phyloP scores from a whole-genome alignment of 2,888 invertebrate species.

The Oscheius myriophilus region DNA sequence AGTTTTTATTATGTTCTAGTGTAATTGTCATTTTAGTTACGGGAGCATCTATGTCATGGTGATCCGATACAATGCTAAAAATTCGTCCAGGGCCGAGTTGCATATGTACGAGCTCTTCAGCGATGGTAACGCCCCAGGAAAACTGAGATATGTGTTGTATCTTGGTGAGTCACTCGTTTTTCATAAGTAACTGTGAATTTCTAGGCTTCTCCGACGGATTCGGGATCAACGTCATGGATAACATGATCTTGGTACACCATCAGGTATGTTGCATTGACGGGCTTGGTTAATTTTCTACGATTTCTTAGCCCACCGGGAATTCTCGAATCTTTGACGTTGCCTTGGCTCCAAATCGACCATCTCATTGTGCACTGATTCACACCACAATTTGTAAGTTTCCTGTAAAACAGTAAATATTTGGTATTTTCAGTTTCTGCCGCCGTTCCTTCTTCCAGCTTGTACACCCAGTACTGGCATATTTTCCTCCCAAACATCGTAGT shows the following conservation, averaged over 20 bases:
- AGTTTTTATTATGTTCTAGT: slow-evolving; percentile 10
- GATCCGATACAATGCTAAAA: slow-evolving; percentile 79
- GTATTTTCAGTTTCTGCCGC: too few relatives aligned
- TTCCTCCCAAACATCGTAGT: slow-evolving; percentile 59
- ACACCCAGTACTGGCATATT: slow-evolving; percentile 59
- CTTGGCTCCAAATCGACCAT: slow-evolving; percentile 36
- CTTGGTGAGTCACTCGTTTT: slow-evolving; percentile 29
- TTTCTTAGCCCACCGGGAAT: slow-evolving; percentile 35
- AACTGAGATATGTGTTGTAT: slow-evolving; percentile 48
- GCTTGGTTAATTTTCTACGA: not conserved
- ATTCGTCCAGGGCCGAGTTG: slow-evolving; percentile 72
- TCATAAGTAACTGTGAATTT: slow-evolving; percentile 63
- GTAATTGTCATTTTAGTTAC: slow-evolving; percentile 73
- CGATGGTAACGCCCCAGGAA: slow-evolving; percentile 36
- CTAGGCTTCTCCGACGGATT: slow-evolving; percentile 88
- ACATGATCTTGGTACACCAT: slow-evolving; percentile 95
- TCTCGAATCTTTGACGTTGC: slow-evolving; percentile 56
- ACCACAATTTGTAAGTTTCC: slow-evolving; percentile 37
- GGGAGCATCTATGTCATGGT: slow-evolving; percentile 87
- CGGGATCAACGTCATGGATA: slow-evolving; percentile 93
- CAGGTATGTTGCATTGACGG: slow-evolving; percentile 74
- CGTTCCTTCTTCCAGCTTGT: slow-evolving; percentile 46
- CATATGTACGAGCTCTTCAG: slow-evolving; percentile 71
- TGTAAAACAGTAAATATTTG: not conserved
- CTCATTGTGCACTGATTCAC: slow-evolving; percentile 45